Percentiles rank a stretch among this genome's conserved stretches.
Conservation (phyloP, 2,888 invertebrate genomes). For the Neuroscelio doddi region DNA sequence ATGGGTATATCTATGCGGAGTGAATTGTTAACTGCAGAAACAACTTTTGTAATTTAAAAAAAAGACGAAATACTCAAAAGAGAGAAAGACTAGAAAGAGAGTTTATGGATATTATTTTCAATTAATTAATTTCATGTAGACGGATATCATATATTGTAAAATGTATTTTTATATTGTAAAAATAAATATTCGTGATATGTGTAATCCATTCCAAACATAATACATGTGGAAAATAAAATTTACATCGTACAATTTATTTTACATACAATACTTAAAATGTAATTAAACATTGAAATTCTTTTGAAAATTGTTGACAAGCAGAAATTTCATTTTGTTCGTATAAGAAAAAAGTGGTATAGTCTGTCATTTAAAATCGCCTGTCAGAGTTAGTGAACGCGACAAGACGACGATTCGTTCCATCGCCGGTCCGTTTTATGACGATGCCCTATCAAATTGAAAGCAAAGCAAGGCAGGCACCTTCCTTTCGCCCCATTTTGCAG, state of each 20-base stretch:
- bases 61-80: not conserved
- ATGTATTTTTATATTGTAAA: no score
- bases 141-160: no score
- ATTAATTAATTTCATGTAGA: no score
- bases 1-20: no score
- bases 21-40: no score
- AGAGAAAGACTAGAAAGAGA: no score
- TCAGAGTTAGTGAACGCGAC: slow-evolving; percentile 22
- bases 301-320: not conserved
- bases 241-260: not conserved
- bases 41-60: no score
- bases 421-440: slow-evolving; percentile 37
- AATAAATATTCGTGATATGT: no score
- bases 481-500: slow-evolving; percentile 72
- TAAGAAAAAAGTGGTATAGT: slow-evolving; percentile 2
- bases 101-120: no score
- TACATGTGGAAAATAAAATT: no score
- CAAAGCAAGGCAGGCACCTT: slow-evolving; percentile 51
- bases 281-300: no score
- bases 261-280: not conserved
- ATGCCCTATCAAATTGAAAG: slow-evolving; percentile 58
- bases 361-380: slow-evolving; percentile 25
- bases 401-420: slow-evolving; percentile 36
- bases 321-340: not conserved
- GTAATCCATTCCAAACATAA: no score